Percentiles rank a stretch among this genome's conserved stretches.
Evolutionary conservation across 2,888 invertebrate species (phyloP).

Genomic region (Schizotus pectinicornis): DNA sequence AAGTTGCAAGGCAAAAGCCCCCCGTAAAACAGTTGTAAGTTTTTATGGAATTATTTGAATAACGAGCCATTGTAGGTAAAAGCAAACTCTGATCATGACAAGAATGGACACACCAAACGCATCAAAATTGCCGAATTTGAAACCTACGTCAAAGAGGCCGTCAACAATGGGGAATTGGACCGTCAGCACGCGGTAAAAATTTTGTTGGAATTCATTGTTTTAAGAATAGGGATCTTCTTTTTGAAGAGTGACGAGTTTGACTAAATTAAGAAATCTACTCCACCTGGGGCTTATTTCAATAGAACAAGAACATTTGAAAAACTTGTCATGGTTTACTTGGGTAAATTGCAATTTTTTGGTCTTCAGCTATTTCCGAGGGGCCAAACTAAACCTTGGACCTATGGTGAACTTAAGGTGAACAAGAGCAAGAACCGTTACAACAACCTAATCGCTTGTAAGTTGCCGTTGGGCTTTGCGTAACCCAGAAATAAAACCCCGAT

Average conservation of each 20-base stretch:
- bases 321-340: no score
- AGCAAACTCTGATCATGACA: not conserved
- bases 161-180: slow-evolving; percentile 45
- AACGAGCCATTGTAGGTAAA: not conserved
- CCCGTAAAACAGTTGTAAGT: not conserved
- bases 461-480: slow-evolving; percentile 11
- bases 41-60: not conserved
- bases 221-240: no score
- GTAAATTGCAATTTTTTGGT: no score
- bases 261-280: no score
- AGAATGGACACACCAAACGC: slow-evolving; percentile 23
- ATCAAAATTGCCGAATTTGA: slow-evolving; percentile 53
- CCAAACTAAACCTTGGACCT: slow-evolving; percentile 53
- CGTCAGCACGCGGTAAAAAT: slow-evolving; percentile 36
- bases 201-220: slow-evolving; percentile 6
- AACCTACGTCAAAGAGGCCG: slow-evolving; percentile 52
- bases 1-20: not conserved
- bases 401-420: slow-evolving; percentile 55
- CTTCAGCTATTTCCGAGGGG: slow-evolving; percentile 56
- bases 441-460: slow-evolving; percentile 60
- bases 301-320: no score
- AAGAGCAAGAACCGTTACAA: slow-evolving; percentile 59
- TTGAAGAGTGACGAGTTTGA: no score
- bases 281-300: no score
- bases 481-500: not conserved